phyloP scores from a whole-genome alignment of 1,140 invertebrate genomes.

The Lepidotrigona ventralis region DNA sequence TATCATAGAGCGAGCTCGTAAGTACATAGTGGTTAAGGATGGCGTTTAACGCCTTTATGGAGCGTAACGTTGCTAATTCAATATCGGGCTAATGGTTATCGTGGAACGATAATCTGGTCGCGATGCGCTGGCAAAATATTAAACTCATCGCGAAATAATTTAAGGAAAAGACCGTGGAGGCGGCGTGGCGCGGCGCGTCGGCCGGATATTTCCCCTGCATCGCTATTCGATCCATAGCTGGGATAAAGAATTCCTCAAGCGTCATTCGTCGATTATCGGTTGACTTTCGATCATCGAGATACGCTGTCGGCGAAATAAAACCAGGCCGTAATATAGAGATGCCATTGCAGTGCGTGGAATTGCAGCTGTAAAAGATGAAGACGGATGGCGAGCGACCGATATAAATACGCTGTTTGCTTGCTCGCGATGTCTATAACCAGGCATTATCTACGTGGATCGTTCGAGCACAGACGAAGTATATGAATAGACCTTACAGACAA shows the following conservation, averaged over 20 bases:
- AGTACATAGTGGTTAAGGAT: too few species aligned
- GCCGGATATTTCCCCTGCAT: background rate
- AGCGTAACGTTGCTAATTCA: background rate
- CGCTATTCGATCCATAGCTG: constrained; percentile 14
- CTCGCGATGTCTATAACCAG: constrained; percentile 32
- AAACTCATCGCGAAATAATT: background rate
- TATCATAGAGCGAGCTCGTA: background rate
- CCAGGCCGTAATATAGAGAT: constrained; percentile 37
- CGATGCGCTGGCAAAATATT: background rate
- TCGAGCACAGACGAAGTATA: constrained; percentile 40
- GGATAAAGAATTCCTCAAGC: constrained; percentile 12
- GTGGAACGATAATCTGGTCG: background rate
- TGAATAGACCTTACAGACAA: too few species aligned
- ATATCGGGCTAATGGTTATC: background rate
- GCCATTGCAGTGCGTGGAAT: constrained; percentile 36
- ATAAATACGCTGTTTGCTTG: constrained; percentile 47
- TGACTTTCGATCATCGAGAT: constrained; percentile 28
- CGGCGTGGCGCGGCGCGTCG: too few species aligned
- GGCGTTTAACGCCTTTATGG: background rate
- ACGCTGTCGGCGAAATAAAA: constrained; percentile 26
- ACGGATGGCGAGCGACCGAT: constrained; percentile 59
- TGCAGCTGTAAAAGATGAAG: constrained; percentile 51
- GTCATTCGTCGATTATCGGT: constrained; percentile 39
- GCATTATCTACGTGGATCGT: constrained; percentile 65
- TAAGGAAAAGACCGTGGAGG: background rate